These are phyloP conservation scores for Troides helena DNA, from an alignment of 2,888 invertebrate species.

Conservation along the genomic window DNA sequence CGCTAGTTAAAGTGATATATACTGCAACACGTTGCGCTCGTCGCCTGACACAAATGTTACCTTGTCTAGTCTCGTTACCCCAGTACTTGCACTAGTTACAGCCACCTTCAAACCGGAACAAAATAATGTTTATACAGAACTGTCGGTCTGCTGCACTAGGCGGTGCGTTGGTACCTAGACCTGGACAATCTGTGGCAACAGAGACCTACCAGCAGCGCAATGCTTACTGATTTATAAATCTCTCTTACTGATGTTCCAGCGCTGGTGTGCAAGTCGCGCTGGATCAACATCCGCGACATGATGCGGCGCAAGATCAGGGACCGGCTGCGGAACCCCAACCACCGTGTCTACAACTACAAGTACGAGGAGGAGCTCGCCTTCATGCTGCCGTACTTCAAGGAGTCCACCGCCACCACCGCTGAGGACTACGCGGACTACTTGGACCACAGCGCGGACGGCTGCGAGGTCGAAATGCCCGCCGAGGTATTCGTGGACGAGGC, in stretches of 20 bases:
- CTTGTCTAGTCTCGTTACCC: too few relatives aligned
- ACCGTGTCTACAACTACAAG: conserved; percentile 58
- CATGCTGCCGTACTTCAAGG: conserved; percentile 61
- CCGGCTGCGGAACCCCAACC: conserved; percentile 50
- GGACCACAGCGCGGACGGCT: conserved; percentile 42
- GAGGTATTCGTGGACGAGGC: conserved; percentile 47
- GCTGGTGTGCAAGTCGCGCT: conserved; percentile 60
- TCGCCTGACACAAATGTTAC: too few relatives aligned
- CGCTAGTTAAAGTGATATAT: too few relatives aligned
- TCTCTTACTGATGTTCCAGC: conserved; percentile 45
- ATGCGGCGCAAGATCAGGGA: conserved; percentile 62
- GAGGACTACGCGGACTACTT: conserved; percentile 53
- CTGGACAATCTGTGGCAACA: too few relatives aligned
- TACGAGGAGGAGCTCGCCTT: conserved; percentile 66
- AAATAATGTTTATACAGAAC: too few relatives aligned
- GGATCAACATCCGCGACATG: conserved; percentile 71
- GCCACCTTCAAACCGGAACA: too few relatives aligned
- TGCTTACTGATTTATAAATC: too few relatives aligned
- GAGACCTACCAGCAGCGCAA: too few relatives aligned
- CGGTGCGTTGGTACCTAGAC: too few relatives aligned
- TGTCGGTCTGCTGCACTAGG: too few relatives aligned
- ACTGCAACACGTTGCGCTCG: too few relatives aligned
- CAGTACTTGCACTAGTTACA: too few relatives aligned
- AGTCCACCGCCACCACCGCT: conserved; percentile 34
- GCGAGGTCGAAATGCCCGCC: conserved; percentile 48